Evolutionary conservation across 1,140 invertebrate species (phyloP).

Genomic region (Tetragnatha versicolor): DNA sequence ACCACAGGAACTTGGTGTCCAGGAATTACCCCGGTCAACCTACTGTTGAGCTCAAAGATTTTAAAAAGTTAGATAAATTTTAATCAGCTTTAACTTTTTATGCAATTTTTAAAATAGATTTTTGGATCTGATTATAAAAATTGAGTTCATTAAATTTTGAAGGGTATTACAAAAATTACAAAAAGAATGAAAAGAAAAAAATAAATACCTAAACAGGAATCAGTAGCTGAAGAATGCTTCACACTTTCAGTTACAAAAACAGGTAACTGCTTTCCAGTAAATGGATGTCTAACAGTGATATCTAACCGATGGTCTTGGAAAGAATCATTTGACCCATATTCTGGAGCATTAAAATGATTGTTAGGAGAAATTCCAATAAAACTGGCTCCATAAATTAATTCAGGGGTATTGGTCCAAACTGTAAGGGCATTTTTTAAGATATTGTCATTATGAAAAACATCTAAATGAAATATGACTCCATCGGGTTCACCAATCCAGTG

Average conservation of each 20-base stretch:
- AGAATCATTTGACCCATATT: constrained; percentile 8
- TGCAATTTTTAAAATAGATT: too few species aligned
- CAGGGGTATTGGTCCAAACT: constrained; percentile 81
- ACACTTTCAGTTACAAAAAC: constrained; percentile 75
- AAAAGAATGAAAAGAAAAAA: too few species aligned
- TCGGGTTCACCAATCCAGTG: constrained; percentile 96
- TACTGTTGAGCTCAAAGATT: too few species aligned
- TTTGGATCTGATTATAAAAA: too few species aligned
- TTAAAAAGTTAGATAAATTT: too few species aligned
- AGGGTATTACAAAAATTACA: too few species aligned
- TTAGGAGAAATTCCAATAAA: constrained; percentile 66
- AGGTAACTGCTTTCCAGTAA: constrained; percentile 74
- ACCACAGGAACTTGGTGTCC: too few species aligned
- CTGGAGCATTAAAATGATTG: constrained; percentile 60
- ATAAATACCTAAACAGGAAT: constrained; percentile 74
- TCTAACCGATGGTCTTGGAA: constrained; percentile 61
- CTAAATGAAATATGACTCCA: constrained; percentile 80
- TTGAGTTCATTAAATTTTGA: too few species aligned
- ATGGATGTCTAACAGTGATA: constrained; percentile 75
- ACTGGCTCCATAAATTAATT: constrained; percentile 73
- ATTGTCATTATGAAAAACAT: constrained; percentile 63
- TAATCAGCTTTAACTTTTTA: too few species aligned
- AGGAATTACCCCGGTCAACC: too few species aligned
- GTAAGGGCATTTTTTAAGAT: constrained; percentile 65
- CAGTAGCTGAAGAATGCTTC: constrained; percentile 67